Evolutionary conservation across 1,140 invertebrate species (phyloP).

Genomic region (Cecropterus lyciades): DNA sequence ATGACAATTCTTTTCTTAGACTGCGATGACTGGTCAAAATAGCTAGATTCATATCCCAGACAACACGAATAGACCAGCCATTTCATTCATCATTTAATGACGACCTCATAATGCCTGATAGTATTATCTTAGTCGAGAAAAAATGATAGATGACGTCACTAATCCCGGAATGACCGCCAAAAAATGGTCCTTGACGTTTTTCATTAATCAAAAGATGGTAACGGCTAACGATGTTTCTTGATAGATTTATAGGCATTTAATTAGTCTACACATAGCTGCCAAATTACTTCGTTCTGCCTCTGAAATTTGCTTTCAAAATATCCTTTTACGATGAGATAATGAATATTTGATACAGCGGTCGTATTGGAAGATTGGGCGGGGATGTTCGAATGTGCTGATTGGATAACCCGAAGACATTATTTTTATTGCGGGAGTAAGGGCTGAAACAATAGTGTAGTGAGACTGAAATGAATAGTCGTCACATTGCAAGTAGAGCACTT

Average conservation of each 20-base stretch:
- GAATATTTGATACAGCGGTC: slow-evolving; percentile 70
- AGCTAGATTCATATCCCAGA: too few relatives aligned
- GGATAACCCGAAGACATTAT: neutral
- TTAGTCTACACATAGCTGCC: slow-evolving; percentile 51
- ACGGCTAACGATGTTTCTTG: slow-evolving; percentile 38
- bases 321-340: slow-evolving; percentile 67
- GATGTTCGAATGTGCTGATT: slow-evolving; percentile 27
- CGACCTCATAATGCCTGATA: too few relatives aligned
- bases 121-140: neutral
- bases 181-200: slow-evolving; percentile 10
- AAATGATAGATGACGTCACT: slow-evolving; percentile 1
- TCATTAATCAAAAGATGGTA: slow-evolving; percentile 41
- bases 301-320: slow-evolving; percentile 56
- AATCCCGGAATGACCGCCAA: neutral
- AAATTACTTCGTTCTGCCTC: slow-evolving; percentile 55
- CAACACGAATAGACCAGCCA: too few relatives aligned
- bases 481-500: too few relatives aligned
- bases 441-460: too few relatives aligned
- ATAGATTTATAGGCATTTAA: slow-evolving; percentile 50
- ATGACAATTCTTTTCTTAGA: too few relatives aligned
- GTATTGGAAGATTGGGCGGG: slow-evolving; percentile 54
- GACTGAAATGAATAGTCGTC: too few relatives aligned
- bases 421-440: too few relatives aligned
- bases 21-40: too few relatives aligned
- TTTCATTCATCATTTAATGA: too few relatives aligned